Evolutionary conservation across 2,113 vertebrate genomes (phyloP).

Genomic region (Solenodon paradoxus): DNA sequence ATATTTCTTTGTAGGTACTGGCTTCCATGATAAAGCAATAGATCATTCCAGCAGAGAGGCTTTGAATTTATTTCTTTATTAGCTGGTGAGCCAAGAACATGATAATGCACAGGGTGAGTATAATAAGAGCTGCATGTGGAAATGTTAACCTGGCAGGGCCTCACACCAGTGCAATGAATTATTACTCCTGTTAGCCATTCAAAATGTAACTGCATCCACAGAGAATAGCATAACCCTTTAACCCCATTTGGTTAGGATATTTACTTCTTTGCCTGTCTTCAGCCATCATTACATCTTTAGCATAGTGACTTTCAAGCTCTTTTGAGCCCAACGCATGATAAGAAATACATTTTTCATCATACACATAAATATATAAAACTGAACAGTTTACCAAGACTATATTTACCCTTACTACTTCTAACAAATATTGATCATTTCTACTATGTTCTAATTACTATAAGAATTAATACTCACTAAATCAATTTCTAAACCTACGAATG

Average conservation of each 20-base stretch:
- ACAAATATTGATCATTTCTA: background rate
- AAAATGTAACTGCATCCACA: conserved; percentile 28
- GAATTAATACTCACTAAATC: background rate
- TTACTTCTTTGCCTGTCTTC: background rate
- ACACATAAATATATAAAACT: background rate
- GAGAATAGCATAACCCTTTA: conserved; percentile 27
- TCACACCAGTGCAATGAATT: conserved; percentile 1
- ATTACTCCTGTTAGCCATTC: conserved; percentile 8
- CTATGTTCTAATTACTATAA: conserved; percentile 26
- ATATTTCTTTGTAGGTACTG: background rate
- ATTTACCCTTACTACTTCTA: background rate
- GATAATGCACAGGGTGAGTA: background rate
- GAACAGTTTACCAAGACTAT: background rate
- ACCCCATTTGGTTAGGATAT: background rate
- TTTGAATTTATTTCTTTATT: conserved; percentile 24
- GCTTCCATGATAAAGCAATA: conserved; percentile 44
- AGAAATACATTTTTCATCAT: background rate
- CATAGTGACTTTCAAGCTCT: conserved; percentile 14
- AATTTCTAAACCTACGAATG: background rate
- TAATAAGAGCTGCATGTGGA: background rate
- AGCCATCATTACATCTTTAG: background rate
- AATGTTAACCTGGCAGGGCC: conserved; percentile 9
- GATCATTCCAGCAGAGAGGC: background rate
- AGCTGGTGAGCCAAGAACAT: conserved; percentile 16
- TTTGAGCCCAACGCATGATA: background rate